These are phyloP conservation scores for Serinus canaria DNA, from an alignment of 2,113 vertebrate genomes.

Conservation along the genomic window DNA sequence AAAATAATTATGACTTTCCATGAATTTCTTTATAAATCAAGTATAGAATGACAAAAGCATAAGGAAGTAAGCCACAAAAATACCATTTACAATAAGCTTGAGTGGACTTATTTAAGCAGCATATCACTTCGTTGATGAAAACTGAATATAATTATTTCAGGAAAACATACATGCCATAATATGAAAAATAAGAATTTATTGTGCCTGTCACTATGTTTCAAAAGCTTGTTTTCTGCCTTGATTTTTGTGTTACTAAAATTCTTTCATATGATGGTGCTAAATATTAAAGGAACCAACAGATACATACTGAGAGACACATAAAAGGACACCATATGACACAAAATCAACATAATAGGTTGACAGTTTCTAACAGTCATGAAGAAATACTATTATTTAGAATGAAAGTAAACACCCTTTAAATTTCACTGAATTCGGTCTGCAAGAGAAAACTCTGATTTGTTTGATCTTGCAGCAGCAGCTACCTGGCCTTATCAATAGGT, in stretches of 20 bases:
- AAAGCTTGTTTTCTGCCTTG: slow-evolving; percentile 1
- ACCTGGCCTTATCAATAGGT: fast-evolving
- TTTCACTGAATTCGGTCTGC: background rate
- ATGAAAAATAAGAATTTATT: slow-evolving; percentile 44
- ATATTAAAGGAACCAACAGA: background rate
- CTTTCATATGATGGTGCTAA: background rate
- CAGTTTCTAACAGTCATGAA: background rate
- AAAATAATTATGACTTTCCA: slow-evolving; percentile 81
- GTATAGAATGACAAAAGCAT: slow-evolving; percentile 71
- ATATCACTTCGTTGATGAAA: slow-evolving; percentile 12
- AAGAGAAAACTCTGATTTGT: background rate
- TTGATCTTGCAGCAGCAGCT: background rate
- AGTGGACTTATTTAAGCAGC: slow-evolving; percentile 6
- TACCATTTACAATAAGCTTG: slow-evolving; percentile 57
- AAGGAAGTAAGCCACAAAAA: slow-evolving; percentile 62
- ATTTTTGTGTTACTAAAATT: background rate
- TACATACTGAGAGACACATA: background rate
- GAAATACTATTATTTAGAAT: background rate
- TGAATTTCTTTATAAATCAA: slow-evolving; percentile 80
- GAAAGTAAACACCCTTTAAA: background rate
- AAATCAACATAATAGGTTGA: background rate
- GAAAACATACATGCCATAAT: background rate
- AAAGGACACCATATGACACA: background rate
- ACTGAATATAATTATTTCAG: slow-evolving; percentile 50
- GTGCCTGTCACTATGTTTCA: slow-evolving; percentile 2